Percentiles rank a stretch among this genome's conserved stretches.
These are phyloP conservation scores for Periplaneta americana DNA, from an alignment of 1,140 invertebrate genomes.

Conservation along the genomic window DNA sequence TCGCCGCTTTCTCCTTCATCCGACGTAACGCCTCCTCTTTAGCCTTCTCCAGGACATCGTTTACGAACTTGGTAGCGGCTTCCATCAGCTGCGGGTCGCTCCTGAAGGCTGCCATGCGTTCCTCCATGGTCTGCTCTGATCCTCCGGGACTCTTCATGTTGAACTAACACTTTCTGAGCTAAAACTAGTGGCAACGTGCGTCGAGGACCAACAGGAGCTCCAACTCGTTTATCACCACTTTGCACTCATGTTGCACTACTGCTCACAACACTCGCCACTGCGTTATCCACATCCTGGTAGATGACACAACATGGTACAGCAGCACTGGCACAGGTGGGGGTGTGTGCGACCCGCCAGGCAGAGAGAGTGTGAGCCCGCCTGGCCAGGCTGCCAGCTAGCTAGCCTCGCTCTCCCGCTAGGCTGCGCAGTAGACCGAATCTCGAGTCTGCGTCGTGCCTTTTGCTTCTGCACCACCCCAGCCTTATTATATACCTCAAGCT, in stretches of 20 bases:
- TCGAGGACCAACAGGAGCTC: background rate
- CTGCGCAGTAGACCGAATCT: background rate
- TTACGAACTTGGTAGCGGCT: constrained; percentile 30
- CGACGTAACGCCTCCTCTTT: constrained; percentile 27
- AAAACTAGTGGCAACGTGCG: background rate
- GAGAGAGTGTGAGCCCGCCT: background rate
- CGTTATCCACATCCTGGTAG: background rate
- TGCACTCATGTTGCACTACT: background rate
- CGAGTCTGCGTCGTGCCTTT: background rate
- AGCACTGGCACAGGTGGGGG: background rate
- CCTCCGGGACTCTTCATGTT: background rate
- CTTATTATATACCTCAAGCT: background rate
- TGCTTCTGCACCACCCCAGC: background rate
- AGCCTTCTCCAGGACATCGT: constrained; percentile 31
- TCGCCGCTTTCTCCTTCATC: constrained; percentile 4
- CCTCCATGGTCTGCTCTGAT: constrained; percentile 6
- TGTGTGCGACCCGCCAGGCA: background rate
- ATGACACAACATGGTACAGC: background rate
- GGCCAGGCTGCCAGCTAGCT: background rate
- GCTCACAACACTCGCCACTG: background rate
- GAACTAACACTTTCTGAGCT: background rate
- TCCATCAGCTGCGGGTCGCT: constrained; percentile 30
- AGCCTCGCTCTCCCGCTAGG: background rate
- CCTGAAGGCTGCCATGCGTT: constrained; percentile 19
- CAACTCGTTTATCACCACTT: background rate